Evolutionary conservation across 2,888 invertebrate genomes (phyloP), one percentile per base, ranked within the genome.

Genomic region (Acanthosepion esculentum): DNA sequence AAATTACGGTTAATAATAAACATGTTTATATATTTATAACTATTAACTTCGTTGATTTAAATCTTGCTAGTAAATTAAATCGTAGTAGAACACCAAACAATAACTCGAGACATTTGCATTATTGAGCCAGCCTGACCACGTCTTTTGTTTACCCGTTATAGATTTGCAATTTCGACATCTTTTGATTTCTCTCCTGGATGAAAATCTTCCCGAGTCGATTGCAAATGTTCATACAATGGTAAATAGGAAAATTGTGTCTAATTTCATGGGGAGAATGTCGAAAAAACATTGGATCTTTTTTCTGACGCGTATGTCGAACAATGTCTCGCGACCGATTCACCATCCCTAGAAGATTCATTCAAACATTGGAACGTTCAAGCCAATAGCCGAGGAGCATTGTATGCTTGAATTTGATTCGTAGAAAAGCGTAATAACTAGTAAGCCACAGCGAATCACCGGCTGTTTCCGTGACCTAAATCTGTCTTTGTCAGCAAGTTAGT

Each of bases 281-380:
- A 92, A 92, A 92, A 48, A 92, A 92, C 50, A 92, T 48, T 92
- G 50, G 92, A n/a, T 50, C 53, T 92, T 41, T 50, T 92, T 92
- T 26, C 10, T 48, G 92, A 92, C 92, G 92, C 92, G 92, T 92
- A 92, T n/a, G n/a, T 55, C 29, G 78, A n/a, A 78, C 78, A 78
- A 10, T 78, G 78, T 78, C 78, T 78, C 78, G n/a, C 78, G 78
- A 78, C 78, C 78, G 78, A 78, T n/a, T n/a, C 78, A 78, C 78
- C 78, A 78, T 10, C 78, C 29, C 29, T 78, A 18, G 78, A 78
- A 78, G n/a, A 78, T 78, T n/a, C 78, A 78, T 78, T 78, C 78
- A 78, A 78, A n/a, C 29, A 78, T n/a, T 78, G 78, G 78, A 78
- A 78, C 78, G 78, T 78, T 78, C 78, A n/a, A 78, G n/a, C 5